Base-by-base conservation (phyloP, 2,888 invertebrate species). In the Sussaba pulchella region DNA sequence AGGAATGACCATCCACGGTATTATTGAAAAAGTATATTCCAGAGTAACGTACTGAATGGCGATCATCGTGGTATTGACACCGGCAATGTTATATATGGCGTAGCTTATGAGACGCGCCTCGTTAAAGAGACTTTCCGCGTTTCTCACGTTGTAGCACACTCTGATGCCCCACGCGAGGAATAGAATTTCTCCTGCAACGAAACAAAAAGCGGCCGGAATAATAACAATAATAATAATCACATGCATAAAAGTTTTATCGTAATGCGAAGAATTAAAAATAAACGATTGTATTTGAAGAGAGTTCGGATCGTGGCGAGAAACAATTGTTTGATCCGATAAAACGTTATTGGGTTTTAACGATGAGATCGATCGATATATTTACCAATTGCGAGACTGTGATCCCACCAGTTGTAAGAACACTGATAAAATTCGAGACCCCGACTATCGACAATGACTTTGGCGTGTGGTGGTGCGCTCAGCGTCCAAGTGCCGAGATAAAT, bases 321-420 rank as follows among this genome's bases (percentile, higher is more conserved):
- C n/a, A n/a, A n/a, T n/a, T n/a, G n/a, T n/a, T n/a, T n/a, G n/a
- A n/a, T n/a, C n/a, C n/a, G n/a, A n/a, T n/a, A n/a, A n/a, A n/a
- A n/a, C n/a, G n/a, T n/a, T n/a, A n/a, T n/a, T n/a, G n/a, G n/a
- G n/a, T n/a, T n/a, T n/a, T n/a, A n/a, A n/a, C n/a, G n/a, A n/a
- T n/a, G n/a, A n/a, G n/a, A 10, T n/a, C 2, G 39, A 17, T 21
- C 14, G 43, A 41, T 24, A 52, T 41, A 82, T 88, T 88, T 88
- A 95, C 98, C 97, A 90, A 97, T 97, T 57, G 97, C 97, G 91
- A 98, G 94, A 91, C 97, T 97, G 92, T 98, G 98, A 94, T 97
- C 97, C 98, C 98, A 98, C 97, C 98, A 98, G 89, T 97, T 97
- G 92, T 96, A 97, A 39, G 96, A 95, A 92, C 98, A 98, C 89